A percentile compares a stretch with the other conserved stretches of the same genome.
Conservation (phyloP, 1,140 invertebrate genomes). For the Onthophagus taurus region DNA sequence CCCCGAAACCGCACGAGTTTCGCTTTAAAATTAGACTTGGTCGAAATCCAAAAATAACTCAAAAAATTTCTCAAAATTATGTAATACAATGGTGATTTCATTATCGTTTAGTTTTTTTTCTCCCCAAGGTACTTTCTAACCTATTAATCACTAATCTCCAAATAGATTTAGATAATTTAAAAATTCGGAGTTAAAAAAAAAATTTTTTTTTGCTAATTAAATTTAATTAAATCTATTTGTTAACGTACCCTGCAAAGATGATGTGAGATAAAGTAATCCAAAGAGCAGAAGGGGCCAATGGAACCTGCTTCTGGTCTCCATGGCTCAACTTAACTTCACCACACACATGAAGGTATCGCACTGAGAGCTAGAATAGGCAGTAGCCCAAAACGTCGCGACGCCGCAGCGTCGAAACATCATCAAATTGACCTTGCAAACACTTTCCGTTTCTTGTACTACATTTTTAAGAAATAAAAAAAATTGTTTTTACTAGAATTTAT, state of each 20-base stretch:
- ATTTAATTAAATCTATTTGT: not conserved
- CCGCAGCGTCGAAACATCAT: slow-evolving; percentile 10
- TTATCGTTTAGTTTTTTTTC: not conserved
- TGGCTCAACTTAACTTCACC: slow-evolving; percentile 34
- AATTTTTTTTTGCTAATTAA: no score
- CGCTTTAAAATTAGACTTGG: not conserved
- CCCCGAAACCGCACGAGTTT: not conserved
- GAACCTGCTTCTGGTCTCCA: slow-evolving; percentile 36
- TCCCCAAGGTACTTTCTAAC: not conserved
- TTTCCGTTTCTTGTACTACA: no score
- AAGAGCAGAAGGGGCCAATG: slow-evolving; percentile 34
- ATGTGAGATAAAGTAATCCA: slow-evolving; percentile 34
- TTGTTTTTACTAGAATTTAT: no score
- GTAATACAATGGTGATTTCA: not conserved
- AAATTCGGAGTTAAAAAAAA: no score
- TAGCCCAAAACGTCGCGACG: slow-evolving; percentile 4
- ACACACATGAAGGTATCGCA: slow-evolving; percentile 35
- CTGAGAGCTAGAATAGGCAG: slow-evolving; percentile 23
- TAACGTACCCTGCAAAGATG: slow-evolving; percentile 36
- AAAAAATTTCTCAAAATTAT: not conserved
- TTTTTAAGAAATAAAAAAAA: no score
- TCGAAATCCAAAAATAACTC: slow-evolving; percentile 13
- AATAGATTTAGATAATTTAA: no score
- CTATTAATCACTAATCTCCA: no score
- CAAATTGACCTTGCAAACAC: slow-evolving; percentile 8